Evolutionary conservation across 2,113 vertebrate species (phyloP), one percentile per base, ranked within the genome.

Genomic region (Ramphastos sulfuratus): DNA sequence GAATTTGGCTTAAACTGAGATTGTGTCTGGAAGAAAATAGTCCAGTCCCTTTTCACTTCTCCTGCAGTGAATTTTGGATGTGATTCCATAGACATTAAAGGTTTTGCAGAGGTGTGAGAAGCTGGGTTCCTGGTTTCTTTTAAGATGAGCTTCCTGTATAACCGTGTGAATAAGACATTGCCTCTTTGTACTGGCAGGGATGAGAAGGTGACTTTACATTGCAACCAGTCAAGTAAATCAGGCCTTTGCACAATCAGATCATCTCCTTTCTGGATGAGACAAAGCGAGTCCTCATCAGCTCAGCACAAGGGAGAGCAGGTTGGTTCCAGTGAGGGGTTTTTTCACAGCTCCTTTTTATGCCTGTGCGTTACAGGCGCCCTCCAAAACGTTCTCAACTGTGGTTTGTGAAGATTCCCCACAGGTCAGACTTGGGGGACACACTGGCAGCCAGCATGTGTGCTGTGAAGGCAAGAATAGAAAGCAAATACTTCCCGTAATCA

Each of bases 401-500:
- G 89, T 30, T 92, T 70, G 61, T 85, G 91, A 69, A 86, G 87
- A 75, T 91, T 94, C 94, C 91, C 92, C 85, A 54, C 64, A 58
- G 94, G 87, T 96, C 87, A 76, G 82, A 61, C 90, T 15, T 30
- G 95, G 91, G 91, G 92, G 85, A 94, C 95, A 90, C 79, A 3
- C 85, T 87, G 92, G 92, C 93, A 95, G 93, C 80, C 92, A 90
- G 70, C 46, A 31, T 88, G 78, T 84, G 65, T 86, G 87, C 89
- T 89, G 90, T 3, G 77, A 82, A 87, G 84, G 94, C 93, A 96
- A 69, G 91, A 92, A 85, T 88, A 94, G 94, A 96, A 94, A 93
- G 91, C 87, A 94, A 95, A 96, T 81, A 75, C 77, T 93, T 82
- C 74, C 91, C 28, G 7, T 94, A 94, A 92, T 93, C 90, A 84